Conservation (phyloP, 2,113 vertebrate genomes). For the Caracal caracal region DNA sequence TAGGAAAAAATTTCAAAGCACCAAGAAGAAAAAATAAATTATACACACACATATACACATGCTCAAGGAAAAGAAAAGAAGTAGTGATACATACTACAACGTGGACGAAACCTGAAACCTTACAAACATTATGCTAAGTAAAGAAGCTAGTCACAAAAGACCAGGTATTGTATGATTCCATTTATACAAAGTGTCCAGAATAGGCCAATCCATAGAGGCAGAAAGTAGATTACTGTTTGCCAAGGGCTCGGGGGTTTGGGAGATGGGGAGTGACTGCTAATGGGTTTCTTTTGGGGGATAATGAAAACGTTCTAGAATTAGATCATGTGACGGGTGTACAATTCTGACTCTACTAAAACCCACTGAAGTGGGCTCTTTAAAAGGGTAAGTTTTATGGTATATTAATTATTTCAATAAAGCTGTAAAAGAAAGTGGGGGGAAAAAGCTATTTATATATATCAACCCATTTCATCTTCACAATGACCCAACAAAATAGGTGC, state of each 20-base stretch:
- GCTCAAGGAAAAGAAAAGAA: not conserved
- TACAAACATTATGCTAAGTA: not conserved
- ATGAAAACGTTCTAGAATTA: not conserved
- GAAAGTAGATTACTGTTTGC: not conserved
- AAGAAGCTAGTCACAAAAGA: not conserved
- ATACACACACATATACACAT: not conserved
- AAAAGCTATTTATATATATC: not conserved
- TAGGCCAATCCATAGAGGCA: not conserved
- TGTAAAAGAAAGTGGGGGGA: not conserved
- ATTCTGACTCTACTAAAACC: not conserved
- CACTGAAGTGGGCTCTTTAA: not conserved
- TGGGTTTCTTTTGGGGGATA: not conserved
- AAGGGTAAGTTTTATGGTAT: not conserved
- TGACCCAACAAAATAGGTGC: not conserved
- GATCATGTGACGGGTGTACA: not conserved
- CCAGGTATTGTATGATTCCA: not conserved
- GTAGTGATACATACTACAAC: not conserved
- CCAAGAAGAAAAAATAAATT: not conserved
- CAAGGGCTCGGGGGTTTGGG: not conserved
- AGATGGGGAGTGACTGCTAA: not conserved
- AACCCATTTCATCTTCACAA: not conserved
- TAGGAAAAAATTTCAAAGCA: not conserved
- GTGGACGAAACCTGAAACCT: not conserved
- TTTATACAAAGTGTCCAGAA: not conserved
- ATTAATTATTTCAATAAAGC: not conserved